Base-by-base conservation (phyloP, 2,797 vertebrate genomes). In the Microctenopoma steveboyesi region DNA sequence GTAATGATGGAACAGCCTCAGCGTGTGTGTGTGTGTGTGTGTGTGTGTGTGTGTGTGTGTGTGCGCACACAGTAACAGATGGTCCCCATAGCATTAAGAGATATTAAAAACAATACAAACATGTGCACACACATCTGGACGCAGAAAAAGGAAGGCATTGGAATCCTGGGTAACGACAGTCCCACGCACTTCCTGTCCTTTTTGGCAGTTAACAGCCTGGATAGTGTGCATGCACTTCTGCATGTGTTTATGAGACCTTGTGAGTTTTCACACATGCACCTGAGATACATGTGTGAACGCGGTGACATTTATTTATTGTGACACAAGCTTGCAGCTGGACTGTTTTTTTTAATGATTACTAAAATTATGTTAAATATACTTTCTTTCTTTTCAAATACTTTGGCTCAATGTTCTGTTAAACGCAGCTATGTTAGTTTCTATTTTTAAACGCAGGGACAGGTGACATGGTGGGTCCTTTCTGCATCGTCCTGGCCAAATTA, bases 101-200 rank as follows among this genome's bases (percentile, higher is more conserved):
- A 43, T 52, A 55, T 27, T 45, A 9, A 58, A n/a, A 68, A 68
- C 54, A 66, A 62, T 40, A 22, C n/a, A 28, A 13, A 47, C 48
- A 54, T 7, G 11, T 4, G 22, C 27, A 18, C 33, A 61, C 15
- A 60, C 81, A 84, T 73, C 72, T 84, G 83, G 78, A 62, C 42
- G 39, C 74, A 76, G 67, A 74, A 82, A 47, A 64, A 79, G 76
- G 84, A 86, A 87, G 84, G 67, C 22, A 46, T 84, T 62, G 72
- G 71, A 72, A 86, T 85, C 84, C 72, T 81, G 68, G 78, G 82
- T 83, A 64, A 79, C 84, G 72, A 59, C 59, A 50, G 45, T 79
- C 86, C 86, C 86, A 89, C 86, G 45, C 81, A 72, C 52, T 88
- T 91, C 86, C 88, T 90, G 86, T 86, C 81, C 76, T 83, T 69